These are phyloP conservation scores for Anguilla pacifica DNA, from an alignment of 2,797 vertebrate species.

Conservation along the genomic window DNA sequence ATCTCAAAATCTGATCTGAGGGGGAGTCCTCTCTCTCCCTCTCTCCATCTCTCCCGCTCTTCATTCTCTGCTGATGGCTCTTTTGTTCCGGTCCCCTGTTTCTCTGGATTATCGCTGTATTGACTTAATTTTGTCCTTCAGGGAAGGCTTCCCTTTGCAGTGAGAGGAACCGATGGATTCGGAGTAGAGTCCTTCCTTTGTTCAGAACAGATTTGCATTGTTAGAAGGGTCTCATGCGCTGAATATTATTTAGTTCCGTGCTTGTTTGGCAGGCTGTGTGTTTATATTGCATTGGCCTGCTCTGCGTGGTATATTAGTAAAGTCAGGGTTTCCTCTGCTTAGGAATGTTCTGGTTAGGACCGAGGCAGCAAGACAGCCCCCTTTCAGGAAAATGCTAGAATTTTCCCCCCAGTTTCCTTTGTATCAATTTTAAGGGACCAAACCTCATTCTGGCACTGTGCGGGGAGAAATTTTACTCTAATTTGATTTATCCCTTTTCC, in stretches of 20 bases:
- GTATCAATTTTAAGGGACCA: not conserved
- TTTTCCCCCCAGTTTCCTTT: too few relatives aligned
- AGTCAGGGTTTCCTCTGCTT: not conserved
- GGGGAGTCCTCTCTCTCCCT: not conserved
- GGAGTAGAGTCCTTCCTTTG: not conserved
- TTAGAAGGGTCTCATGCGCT: not conserved
- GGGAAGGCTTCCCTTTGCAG: constrained; percentile 6
- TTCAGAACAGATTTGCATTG: not conserved
- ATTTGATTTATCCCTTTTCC: not conserved
- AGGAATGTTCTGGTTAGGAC: not conserved
- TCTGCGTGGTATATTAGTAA: not conserved
- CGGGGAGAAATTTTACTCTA: not conserved
- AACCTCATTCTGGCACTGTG: not conserved
- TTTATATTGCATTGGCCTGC: not conserved
- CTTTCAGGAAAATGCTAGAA: not conserved
- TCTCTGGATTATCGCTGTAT: not conserved
- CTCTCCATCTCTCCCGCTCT: not conserved
- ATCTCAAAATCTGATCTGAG: not conserved
- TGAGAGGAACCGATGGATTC: constrained; percentile 5
- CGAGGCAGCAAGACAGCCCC: not conserved
- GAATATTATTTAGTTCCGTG: not conserved
- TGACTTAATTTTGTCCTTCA: constrained; percentile 28
- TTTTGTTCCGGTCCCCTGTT: constrained; percentile 23
- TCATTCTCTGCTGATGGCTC: not conserved
- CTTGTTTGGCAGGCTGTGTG: not conserved